phyloP scores from a whole-genome alignment of 2,113 vertebrate genomes.

The Sterrhoptilus dennistouni region DNA sequence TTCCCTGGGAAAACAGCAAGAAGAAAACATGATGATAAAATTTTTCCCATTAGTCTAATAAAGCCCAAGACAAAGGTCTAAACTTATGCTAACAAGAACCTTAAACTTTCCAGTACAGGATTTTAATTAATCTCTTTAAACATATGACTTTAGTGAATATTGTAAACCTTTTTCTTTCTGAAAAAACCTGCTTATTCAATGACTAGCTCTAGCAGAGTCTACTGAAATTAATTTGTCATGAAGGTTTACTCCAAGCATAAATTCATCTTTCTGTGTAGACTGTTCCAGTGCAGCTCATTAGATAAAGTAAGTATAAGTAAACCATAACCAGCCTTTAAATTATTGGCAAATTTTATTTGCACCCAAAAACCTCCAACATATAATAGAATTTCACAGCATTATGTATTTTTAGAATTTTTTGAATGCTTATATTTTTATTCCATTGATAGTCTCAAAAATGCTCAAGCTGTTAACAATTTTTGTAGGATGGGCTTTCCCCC shows the following conservation, averaged over 20 bases:
- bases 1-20: background rate
- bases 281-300: background rate
- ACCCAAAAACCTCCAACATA: rapidly evolving
- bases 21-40: background rate
- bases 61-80: background rate
- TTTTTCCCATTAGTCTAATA: background rate
- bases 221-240: background rate
- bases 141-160: background rate
- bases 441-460: background rate
- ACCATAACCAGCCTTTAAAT: background rate
- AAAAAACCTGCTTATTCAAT: background rate
- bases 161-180: background rate
- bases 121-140: background rate
- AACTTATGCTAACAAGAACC: background rate
- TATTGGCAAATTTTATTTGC: background rate
- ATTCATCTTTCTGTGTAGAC: background rate
- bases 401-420: background rate
- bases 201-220: background rate
- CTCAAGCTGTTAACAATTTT: background rate
- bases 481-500: background rate
- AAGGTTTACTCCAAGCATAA: background rate
- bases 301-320: background rate
- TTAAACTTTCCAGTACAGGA: background rate
- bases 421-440: background rate
- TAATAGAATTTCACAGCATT: background rate